Evolutionary conservation across 2,113 vertebrate species (phyloP), one percentile per base, ranked within the genome.

Genomic region (Scortum barcoo): DNA sequence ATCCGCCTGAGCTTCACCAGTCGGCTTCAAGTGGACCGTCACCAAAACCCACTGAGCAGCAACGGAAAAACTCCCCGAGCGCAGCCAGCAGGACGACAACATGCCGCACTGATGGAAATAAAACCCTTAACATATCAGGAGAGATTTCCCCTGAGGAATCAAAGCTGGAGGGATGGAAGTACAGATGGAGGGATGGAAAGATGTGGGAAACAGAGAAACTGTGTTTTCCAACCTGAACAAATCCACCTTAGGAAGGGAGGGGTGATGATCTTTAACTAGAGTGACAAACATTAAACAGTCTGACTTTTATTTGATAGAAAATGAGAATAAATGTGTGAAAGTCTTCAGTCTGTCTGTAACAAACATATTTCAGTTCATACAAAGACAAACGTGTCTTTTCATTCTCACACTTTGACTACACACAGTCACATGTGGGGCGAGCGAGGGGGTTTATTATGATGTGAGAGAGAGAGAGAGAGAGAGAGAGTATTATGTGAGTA

Each of bases 401-500:
- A 62, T 61, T 61, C 50, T 51, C 5, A 60, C 69, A 46, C 17
- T 38, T 26, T 22, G 42, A 57, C 67, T 40, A 17, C 65, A 65
- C 38, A 42, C 28, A 54, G 10, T 54, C 70, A 79, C 38, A 44
- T 16, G 54, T 62, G 16, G 74, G 28, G 54, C 20, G 66, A 72
- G 78, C 26, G 54, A 76, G 51, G 72, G 50, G 42, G 13, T 50
- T 75, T 51, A 30, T 57, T 42, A 58, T 61, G 77, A 28, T 74
- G 71, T 56, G 75, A 71, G 79, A 56, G 54, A n/a, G n/a, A n/a
- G n/a, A n/a, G 48, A 65, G 46, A 53, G 67, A 72, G 71, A 72
- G 71, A 68, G 72, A 61, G 70, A 40, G 75, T 8, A 76, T 84
- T 72, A 62, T 75, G 78, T 5, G 84, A 68, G 72, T 83, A 80